Base-by-base conservation (phyloP, 2,113 vertebrate genomes). In the Columba livia region DNA sequence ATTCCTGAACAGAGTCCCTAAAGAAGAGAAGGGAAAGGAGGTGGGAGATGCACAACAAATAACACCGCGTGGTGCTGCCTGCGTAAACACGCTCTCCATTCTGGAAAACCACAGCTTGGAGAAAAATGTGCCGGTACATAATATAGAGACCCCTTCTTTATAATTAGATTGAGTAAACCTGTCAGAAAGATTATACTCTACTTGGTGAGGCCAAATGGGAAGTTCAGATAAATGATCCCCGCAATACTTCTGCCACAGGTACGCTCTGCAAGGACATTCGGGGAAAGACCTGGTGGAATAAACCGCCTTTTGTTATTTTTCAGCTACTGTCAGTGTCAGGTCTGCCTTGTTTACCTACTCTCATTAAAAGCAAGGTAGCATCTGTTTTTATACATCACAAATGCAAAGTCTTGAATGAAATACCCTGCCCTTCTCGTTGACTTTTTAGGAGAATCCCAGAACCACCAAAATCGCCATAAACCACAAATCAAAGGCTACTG, bases 241-340 rank as follows among this genome's bases (percentile, higher is more conserved):
- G 69, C 32, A 51, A n/a, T 34, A 24, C 7, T 29, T 36, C 56
- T 40, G 70, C 50, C 25, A 23, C 0, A 70, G 20, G 36, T 12
- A 51, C 0, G 2, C 9, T n/a, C 61, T 26, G 24, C 42, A 15
- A 31, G 3, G 8, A 62, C 36, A 53, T 38, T 4, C 10, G 5
- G n/a, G 44, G 44, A 20, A 89, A 70, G 36, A 8, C 17, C 67
- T 18, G 34, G 4, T 40, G 18, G 4, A 84, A 40, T 79, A 56
- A 50, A 73, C 29, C 15, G 15, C 10, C 21, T 48, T 56, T 38
- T 85, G 56, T 42, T 53, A 11, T 31, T 69, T 74, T 57, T 57
- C 50, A 48, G 24, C 15, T 28, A 24, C 36, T 34, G 29, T 25
- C 81, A 89, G 36, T 0, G 0, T n/a, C 53, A 67, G 21, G 21